Conservation (phyloP, 2,888 invertebrate genomes). For the Volucella zonaria region DNA sequence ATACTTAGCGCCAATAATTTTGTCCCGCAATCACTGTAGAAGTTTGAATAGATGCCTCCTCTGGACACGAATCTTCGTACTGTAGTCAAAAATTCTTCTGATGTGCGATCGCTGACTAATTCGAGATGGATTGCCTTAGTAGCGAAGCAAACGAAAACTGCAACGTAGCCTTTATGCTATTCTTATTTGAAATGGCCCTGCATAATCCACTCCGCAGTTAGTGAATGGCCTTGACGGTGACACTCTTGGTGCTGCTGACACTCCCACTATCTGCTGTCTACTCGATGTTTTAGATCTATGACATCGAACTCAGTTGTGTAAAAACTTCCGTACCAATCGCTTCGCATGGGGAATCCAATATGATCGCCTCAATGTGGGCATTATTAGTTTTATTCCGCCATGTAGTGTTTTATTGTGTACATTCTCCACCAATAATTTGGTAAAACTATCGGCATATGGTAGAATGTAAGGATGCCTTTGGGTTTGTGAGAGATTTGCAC, state of each 20-base stretch:
- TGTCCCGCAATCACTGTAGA: neutral
- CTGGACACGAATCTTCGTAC: slow-evolving; percentile 14
- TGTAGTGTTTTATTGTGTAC: neutral
- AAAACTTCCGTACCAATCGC: neutral
- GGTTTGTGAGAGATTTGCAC: slow-evolving; percentile 11
- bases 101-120: slow-evolving; percentile 15
- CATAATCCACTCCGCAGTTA: slow-evolving; percentile 1
- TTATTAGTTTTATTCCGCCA: neutral
- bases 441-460: slow-evolving; percentile 2
- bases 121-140: slow-evolving; percentile 6
- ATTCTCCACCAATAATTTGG: neutral
- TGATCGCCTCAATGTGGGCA: neutral
- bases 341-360: neutral
- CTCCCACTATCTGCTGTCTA: neutral
- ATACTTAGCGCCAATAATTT: neutral
- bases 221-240: slow-evolving; percentile 2
- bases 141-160: slow-evolving; percentile 3
- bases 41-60: neutral
- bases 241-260: slow-evolving; percentile 1
- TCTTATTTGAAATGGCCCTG: slow-evolving; percentile 5
- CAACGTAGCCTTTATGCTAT: neutral
- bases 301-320: neutral
- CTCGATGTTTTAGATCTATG: neutral
- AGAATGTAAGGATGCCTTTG: slow-evolving; percentile 8
- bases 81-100: neutral